Evolutionary conservation across 1,140 invertebrate genomes (phyloP), one percentile per base, ranked within the genome.

Genomic region (Ceratina australensis): DNA sequence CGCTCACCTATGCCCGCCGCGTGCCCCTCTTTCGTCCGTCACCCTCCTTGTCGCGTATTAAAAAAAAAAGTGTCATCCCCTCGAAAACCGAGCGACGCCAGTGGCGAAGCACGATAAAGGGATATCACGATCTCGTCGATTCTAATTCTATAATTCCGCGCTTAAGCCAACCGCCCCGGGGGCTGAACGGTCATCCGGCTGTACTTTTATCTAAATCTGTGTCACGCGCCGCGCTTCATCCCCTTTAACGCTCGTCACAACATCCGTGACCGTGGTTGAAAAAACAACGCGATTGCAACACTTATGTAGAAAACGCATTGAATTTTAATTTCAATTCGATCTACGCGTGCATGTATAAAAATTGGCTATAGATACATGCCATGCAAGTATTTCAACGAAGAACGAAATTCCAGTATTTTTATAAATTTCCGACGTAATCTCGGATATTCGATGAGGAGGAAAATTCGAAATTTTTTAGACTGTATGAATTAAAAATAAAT

Each of bases 71-170:
- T n/a, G 13, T 20, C 42, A 47, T 61, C 47, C 73, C 65, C 20
- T 24, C n/a, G 56, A 24, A 33, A 24, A 28, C 52, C 49, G 13
- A 74, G 33, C 26, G 82, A 73, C 57, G 61, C 54, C 66, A 72
- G 83, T 87, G 80, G 78, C 61, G 80, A 64, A 71, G 79, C 75
- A 86, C 81, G 87, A 88, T 87, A 88, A 88, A 88, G 78, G 87
- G 86, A 88, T 84, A 87, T 88, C 85, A 78, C 86, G 80, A 88
- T 86, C 65, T 68, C 82, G 75, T 69, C 81, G 82, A 85, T 86
- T 87, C 87, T 88, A 87, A 88, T 88, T 87, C 87, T 88, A 87
- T 87, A 87, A 88, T 87, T 87, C 86, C 84, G 72, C 65, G 82
- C 78, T 86, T 86, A 86, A 86, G 81, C 82, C 86, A 1, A 8